phyloP scores from a whole-genome alignment of 2,888 invertebrate genomes.

The Caradrina kadenii region DNA sequence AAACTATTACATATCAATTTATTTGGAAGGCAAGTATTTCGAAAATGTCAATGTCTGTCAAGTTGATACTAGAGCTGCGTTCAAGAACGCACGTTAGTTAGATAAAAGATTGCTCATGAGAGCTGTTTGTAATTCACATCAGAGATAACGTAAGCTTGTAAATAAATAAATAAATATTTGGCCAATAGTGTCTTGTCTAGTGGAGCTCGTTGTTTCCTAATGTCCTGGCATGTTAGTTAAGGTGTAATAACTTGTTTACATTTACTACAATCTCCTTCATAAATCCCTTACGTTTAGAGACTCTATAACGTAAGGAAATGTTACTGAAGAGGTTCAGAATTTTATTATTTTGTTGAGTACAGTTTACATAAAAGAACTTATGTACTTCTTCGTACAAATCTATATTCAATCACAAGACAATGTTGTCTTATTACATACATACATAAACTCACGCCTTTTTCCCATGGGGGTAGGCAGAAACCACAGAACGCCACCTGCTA shows the following conservation, averaged over 20 bases:
- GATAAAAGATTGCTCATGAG: constrained; percentile 35
- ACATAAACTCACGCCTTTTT: too few relatives aligned
- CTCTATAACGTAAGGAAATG: not conserved
- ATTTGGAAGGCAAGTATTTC: constrained; percentile 59
- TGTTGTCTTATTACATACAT: too few relatives aligned
- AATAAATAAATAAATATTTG: constrained; percentile 64
- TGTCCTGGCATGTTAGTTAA: constrained; percentile 1
- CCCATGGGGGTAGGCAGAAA: too few relatives aligned
- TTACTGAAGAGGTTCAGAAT: not conserved
- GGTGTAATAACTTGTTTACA: constrained; percentile 9
- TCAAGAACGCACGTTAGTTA: constrained; percentile 36
- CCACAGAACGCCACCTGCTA: too few relatives aligned
- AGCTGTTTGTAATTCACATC: constrained; percentile 14
- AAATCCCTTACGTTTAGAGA: not conserved
- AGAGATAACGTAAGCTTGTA: constrained; percentile 57
- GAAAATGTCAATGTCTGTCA: constrained; percentile 68
- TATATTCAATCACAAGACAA: not conserved
- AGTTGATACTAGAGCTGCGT: constrained; percentile 27
- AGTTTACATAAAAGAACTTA: not conserved
- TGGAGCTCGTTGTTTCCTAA: constrained; percentile 16
- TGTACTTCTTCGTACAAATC: not conserved
- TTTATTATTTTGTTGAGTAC: too few relatives aligned
- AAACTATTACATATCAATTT: constrained; percentile 38
- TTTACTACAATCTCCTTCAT: not conserved
- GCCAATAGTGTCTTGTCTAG: constrained; percentile 40